Conservation (phyloP, 1,140 invertebrate genomes). For the Lucilia sericata region DNA sequence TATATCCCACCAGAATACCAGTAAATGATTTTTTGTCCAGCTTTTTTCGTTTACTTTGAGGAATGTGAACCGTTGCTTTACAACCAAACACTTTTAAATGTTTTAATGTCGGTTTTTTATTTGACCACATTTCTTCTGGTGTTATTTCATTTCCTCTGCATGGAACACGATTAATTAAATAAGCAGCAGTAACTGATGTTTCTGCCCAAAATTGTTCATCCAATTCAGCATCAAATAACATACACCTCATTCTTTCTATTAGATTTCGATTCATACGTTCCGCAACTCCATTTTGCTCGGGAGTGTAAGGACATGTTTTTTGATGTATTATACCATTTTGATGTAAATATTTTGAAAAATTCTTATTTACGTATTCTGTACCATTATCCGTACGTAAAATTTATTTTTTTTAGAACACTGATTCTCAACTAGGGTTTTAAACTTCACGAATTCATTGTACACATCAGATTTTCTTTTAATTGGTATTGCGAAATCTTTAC, state of each 20-base stretch:
- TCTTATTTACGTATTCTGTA: conserved; percentile 57
- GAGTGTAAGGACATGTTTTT: conserved; percentile 60
- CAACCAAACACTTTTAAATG: conserved; percentile 65
- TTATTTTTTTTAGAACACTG: conserved; percentile 54
- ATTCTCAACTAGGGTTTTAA: conserved; percentile 48
- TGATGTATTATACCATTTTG: conserved; percentile 63
- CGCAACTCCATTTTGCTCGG: conserved; percentile 63
- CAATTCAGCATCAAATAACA: conserved; percentile 58
- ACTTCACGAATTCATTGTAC: too few species aligned
- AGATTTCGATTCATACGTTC: conserved; percentile 56
- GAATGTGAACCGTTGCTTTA: conserved; percentile 61
- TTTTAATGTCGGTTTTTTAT: conserved; percentile 52
- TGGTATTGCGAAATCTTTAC: too few species aligned
- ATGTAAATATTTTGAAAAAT: conserved; percentile 51
- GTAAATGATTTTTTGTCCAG: conserved; percentile 52
- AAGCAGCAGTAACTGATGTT: conserved; percentile 59
- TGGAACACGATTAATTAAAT: conserved; percentile 50
- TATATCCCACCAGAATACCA: conserved; percentile 60
- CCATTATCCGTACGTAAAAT: conserved; percentile 61
- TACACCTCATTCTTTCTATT: conserved; percentile 49
- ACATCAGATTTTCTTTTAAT: too few species aligned
- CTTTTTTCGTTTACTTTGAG: conserved; percentile 57
- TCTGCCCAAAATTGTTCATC: conserved; percentile 68
- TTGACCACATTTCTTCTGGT: conserved; percentile 54
- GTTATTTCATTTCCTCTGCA: conserved; percentile 59